phyloP scores from a whole-genome alignment of 2,888 invertebrate species.

The Habrosyne pyritoides region DNA sequence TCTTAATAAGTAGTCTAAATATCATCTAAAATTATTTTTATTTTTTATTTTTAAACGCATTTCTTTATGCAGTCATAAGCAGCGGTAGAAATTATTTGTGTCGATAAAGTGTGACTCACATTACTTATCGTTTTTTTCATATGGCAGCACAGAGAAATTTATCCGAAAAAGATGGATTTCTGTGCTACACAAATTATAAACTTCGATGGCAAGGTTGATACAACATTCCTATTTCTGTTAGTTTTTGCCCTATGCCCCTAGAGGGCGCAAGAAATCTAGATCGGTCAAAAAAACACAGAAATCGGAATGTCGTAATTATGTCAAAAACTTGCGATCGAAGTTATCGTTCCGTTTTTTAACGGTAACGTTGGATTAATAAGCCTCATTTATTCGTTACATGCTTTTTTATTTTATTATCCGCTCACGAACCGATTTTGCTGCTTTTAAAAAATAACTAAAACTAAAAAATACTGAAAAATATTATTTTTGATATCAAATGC shows the following conservation, averaged over 20 bases:
- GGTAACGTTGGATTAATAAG: not conserved
- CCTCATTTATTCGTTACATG: not conserved
- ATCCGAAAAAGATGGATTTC: constrained; percentile 24
- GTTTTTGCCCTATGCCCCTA: not conserved
- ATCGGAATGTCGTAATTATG: not conserved
- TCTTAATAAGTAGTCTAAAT: constrained; percentile 52
- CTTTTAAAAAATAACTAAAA: not conserved
- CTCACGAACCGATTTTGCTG: constrained; percentile 1
- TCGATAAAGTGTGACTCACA: constrained; percentile 75
- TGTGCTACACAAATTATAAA: not conserved
- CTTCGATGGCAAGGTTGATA: not conserved
- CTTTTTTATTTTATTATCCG: constrained; percentile 14
- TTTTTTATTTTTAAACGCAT: constrained; percentile 49
- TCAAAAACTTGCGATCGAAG: not conserved
- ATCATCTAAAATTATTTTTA: constrained; percentile 68
- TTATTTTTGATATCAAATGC: no score
- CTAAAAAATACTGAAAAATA: not conserved
- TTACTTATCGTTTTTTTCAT: constrained; percentile 42
- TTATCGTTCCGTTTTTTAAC: not conserved
- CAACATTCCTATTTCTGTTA: not conserved
- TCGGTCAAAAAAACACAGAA: not conserved
- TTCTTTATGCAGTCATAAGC: constrained; percentile 68
- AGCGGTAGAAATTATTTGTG: constrained; percentile 60
- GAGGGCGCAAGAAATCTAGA: not conserved
- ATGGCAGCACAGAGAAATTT: constrained; percentile 27